A percentile compares a stretch with the other conserved stretches of the same genome.
Evolutionary conservation across 2,113 vertebrate species (phyloP).

Genomic region (Passer montanus): DNA sequence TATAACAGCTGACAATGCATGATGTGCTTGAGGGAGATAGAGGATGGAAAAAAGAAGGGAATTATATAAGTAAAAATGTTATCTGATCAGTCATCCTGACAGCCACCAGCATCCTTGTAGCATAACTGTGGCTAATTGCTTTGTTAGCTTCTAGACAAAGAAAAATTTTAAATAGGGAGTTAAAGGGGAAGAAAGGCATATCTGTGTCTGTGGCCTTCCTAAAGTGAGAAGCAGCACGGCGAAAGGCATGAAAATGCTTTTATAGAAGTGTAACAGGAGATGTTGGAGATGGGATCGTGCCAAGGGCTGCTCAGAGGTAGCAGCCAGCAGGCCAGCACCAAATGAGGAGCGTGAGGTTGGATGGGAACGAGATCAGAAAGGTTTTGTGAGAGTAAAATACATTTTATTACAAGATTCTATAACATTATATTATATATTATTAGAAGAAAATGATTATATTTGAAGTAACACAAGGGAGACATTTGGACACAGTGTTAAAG

Average conservation of each 20-base stretch:
- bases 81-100: not conserved
- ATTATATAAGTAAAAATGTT: not conserved
- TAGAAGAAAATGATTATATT: not conserved
- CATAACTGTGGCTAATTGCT: not conserved
- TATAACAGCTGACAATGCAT: not conserved
- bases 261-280: not conserved
- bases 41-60: not conserved
- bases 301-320: not conserved
- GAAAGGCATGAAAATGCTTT: not conserved
- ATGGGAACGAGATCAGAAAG: not conserved
- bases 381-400: not conserved
- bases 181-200: not conserved
- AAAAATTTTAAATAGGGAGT: not conserved
- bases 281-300: rapidly evolving
- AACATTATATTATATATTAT: too few species aligned
- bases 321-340: not conserved
- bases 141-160: not conserved
- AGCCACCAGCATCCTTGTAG: not conserved
- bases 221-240: not conserved
- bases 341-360: not conserved
- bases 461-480: not conserved
- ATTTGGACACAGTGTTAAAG: not conserved
- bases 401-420: not conserved
- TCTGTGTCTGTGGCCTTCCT: not conserved
- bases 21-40: not conserved